Percentiles rank a stretch among this genome's conserved stretches.
phyloP scores from a whole-genome alignment of 2,888 invertebrate genomes.

The Drosophila kanekoi region DNA sequence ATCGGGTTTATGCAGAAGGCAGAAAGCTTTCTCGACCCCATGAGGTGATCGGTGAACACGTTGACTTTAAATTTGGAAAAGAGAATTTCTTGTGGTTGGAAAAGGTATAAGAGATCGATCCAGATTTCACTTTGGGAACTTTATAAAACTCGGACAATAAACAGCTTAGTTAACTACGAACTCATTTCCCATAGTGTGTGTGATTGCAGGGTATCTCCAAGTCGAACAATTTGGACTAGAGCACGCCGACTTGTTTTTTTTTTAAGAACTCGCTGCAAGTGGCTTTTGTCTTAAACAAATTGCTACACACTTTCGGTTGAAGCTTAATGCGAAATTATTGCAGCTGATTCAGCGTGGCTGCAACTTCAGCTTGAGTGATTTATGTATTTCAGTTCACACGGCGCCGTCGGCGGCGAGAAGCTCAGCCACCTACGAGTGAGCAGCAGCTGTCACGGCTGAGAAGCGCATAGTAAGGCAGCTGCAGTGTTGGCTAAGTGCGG shows the following conservation, averaged over 20 bases:
- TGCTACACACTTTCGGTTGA: constrained; percentile 76
- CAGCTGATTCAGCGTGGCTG: constrained; percentile 38
- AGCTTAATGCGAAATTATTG: constrained; percentile 77
- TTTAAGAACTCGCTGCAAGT: constrained; percentile 38
- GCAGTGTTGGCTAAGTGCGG: constrained; percentile 31
- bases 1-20: no score
- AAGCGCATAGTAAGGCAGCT: constrained; percentile 23
- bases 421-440: constrained; percentile 27
- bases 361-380: constrained; percentile 82
- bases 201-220: no score
- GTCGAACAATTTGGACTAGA: no score
- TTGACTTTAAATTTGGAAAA: no score
- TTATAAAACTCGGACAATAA: no score
- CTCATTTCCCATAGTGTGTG: no score
- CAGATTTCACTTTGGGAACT: no score
- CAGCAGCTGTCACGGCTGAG: constrained; percentile 53
- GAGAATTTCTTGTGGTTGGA: no score
- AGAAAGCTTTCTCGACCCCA: no score
- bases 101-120: no score
- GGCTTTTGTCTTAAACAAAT: constrained; percentile 78
- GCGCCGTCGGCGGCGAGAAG: constrained; percentile 24
- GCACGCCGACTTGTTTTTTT: background rate
- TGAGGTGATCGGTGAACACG: no score
- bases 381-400: constrained; percentile 82
- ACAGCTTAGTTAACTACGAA: no score